Conservation (phyloP, 2,888 invertebrate genomes). For the Euzetes globulus region DNA sequence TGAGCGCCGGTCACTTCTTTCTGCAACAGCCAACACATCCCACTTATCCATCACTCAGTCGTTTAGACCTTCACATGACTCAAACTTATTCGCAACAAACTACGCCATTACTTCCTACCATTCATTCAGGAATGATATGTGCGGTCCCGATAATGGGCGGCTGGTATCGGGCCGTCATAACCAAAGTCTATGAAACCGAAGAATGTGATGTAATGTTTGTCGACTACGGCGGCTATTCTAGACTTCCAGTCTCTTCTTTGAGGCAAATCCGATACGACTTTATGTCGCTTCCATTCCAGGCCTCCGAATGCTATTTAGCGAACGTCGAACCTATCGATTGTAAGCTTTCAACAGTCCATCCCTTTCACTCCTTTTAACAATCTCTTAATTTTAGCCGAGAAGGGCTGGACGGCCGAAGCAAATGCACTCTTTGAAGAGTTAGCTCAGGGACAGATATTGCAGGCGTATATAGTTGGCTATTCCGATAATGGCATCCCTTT, state of each 20-base stretch:
- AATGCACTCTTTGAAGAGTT: conserved; percentile 67
- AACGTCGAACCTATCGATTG: conserved; percentile 71
- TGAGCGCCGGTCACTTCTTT: conserved; percentile 81
- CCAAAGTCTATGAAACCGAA: conserved; percentile 61
- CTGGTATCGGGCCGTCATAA: conserved; percentile 84
- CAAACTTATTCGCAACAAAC: conserved; percentile 58
- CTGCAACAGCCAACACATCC: conserved; percentile 93
- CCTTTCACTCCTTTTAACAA: neutral
- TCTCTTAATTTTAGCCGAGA: conserved; percentile 45
- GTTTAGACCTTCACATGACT: conserved; percentile 70
- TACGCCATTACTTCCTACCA: conserved; percentile 40
- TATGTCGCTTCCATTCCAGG: conserved; percentile 91
- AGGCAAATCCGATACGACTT: conserved; percentile 78
- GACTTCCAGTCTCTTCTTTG: conserved; percentile 65
- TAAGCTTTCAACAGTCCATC: conserved; percentile 47
- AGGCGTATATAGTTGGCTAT: conserved; percentile 79
- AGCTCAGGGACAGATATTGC: conserved; percentile 72
- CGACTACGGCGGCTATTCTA: conserved; percentile 89
- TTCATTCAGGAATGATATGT: conserved; percentile 64
- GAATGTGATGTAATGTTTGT: conserved; percentile 76
- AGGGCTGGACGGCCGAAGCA: conserved; percentile 67
- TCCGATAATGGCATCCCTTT: conserved; percentile 68
- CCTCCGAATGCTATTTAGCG: conserved; percentile 88
- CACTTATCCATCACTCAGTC: conserved; percentile 71
- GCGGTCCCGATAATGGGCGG: conserved; percentile 72